Conservation (phyloP, 2,113 vertebrate genomes). For the Gallinago paraguaiae region DNA sequence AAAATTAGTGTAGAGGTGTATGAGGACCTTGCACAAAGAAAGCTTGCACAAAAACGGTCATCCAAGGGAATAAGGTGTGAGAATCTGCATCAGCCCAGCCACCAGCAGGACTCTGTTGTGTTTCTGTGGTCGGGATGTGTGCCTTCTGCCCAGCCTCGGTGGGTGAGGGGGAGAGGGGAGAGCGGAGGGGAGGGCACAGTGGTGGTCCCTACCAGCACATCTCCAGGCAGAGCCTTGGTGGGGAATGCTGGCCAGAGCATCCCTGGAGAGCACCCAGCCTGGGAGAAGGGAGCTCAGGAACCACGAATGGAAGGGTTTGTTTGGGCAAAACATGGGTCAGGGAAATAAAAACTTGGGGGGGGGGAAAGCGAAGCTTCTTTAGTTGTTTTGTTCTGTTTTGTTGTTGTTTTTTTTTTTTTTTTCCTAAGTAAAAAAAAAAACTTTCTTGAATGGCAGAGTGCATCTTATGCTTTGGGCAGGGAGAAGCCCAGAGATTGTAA, state of each 20-base stretch:
- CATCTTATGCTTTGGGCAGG: neutral
- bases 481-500: fast-evolving
- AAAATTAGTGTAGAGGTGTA: neutral
- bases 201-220: fast-evolving
- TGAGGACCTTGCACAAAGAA: neutral
- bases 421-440: neutral
- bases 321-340: neutral
- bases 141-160: neutral
- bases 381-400: too few relatives aligned
- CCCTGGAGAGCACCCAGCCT: neutral
- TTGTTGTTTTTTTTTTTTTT: neutral
- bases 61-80: neutral
- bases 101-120: neutral
- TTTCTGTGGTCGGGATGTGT: fast-evolving
- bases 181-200: fast-evolving
- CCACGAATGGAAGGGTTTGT: neutral
- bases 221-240: fast-evolving
- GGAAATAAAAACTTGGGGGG: neutral
- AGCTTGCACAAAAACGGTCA: neutral
- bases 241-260: fast-evolving
- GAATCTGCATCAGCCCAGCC: neutral
- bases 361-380: neutral
- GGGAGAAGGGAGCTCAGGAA: fast-evolving
- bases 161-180: neutral
- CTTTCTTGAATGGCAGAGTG: neutral